Conservation (phyloP, 2,888 invertebrate genomes). For the Acrocera orbiculus region DNA sequence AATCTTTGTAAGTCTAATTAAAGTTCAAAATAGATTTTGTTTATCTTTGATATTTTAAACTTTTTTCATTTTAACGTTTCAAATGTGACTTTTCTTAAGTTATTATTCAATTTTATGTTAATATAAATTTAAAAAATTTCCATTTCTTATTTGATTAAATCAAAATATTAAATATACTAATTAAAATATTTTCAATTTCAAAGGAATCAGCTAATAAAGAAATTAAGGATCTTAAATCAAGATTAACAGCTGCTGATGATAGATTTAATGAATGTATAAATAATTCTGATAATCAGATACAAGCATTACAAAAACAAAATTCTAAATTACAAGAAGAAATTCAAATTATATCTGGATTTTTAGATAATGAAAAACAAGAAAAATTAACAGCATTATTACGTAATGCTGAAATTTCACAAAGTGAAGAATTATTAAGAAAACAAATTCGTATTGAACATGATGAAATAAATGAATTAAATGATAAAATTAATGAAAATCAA, state of each 20-base stretch:
- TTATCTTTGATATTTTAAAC: too few relatives aligned
- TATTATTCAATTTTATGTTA: too few relatives aligned
- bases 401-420: constrained; percentile 69
- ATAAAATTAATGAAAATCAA: constrained; percentile 34
- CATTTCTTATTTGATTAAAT: not conserved
- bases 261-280: constrained; percentile 26
- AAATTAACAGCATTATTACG: constrained; percentile 57
- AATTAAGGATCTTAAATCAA: constrained; percentile 22
- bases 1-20: too few relatives aligned
- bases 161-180: too few relatives aligned
- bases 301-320: constrained; percentile 21
- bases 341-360: constrained; percentile 16
- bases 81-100: too few relatives aligned
- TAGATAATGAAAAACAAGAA: constrained; percentile 44
- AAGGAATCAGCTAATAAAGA: constrained; percentile 24
- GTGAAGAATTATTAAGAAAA: constrained; percentile 56
- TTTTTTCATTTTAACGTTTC: too few relatives aligned
- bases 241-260: constrained; percentile 24
- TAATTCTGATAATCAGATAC: constrained; percentile 24
- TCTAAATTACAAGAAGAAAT: constrained; percentile 21
- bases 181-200: constrained; percentile 7
- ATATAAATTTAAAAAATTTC: not conserved
- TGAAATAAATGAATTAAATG: constrained; percentile 36
- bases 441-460: constrained; percentile 54
- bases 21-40: too few relatives aligned